A percentile compares a stretch with the other conserved stretches of the same genome.
These are phyloP conservation scores for Shinisaurus crocodilurus DNA, from an alignment of 2,113 vertebrate species.

Conservation along the genomic window DNA sequence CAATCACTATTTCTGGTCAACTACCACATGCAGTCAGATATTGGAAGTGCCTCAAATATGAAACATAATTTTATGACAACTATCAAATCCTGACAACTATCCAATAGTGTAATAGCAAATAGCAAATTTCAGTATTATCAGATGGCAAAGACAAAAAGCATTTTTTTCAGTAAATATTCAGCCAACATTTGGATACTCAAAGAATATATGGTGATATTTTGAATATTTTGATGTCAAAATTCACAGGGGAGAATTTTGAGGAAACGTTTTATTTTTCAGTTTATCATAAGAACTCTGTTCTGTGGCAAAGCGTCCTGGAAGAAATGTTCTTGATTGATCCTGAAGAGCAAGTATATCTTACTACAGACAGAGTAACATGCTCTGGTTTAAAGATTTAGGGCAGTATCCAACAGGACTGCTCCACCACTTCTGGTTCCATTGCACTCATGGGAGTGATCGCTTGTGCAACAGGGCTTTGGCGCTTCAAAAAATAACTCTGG, in stretches of 20 bases:
- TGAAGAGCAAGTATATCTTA: not conserved
- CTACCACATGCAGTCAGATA: not conserved
- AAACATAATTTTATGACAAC: not conserved
- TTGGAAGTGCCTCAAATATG: not conserved
- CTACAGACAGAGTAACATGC: not conserved
- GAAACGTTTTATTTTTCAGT: not conserved
- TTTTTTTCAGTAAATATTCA: no score
- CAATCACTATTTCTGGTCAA: not conserved
- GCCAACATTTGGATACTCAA: not conserved
- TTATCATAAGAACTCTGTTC: no score
- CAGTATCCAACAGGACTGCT: no score
- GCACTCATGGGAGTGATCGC: no score
- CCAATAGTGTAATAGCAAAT: not conserved
- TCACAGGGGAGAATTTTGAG: no score
- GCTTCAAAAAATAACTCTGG: no score
- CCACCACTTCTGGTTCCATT: no score
- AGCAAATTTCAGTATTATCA: not conserved
- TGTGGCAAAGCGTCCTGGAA: not conserved
- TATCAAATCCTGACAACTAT: not conserved
- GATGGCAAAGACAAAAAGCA: not conserved
- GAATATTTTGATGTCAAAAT: not conserved
- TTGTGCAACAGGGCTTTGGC: no score
- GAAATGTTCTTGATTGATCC: not conserved
- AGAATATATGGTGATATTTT: not conserved
- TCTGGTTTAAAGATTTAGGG: no score